A percentile compares a stretch with the other conserved stretches of the same genome.
Evolutionary conservation across 2,888 invertebrate genomes (phyloP).

Genomic region (Trypoxylon attenuatum): DNA sequence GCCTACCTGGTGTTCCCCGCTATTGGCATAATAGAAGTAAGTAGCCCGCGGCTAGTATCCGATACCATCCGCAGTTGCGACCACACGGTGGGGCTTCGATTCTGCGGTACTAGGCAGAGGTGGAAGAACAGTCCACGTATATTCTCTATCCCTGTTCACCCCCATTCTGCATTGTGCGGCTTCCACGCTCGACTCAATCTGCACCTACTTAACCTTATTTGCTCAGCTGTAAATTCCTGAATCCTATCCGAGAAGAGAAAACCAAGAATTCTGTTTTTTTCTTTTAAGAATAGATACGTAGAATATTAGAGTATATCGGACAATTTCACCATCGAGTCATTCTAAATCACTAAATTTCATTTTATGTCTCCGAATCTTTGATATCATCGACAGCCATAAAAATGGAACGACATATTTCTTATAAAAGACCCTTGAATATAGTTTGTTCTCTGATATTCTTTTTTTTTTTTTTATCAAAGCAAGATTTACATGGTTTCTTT

Average conservation of each 20-base stretch:
- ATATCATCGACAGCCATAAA: constrained; percentile 66
- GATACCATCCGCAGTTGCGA: constrained; percentile 61
- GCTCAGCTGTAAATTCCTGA: constrained; percentile 45
- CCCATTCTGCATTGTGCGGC: constrained; percentile 57
- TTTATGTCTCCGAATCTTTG: constrained; percentile 61
- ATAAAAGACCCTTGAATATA: constrained; percentile 15
- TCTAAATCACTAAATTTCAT: constrained; percentile 56
- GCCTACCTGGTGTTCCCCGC: constrained; percentile 42
- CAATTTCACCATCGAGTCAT: constrained; percentile 19
- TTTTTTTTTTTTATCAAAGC: constrained; percentile 26
- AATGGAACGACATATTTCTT: constrained; percentile 46
- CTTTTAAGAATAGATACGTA: too few species aligned
- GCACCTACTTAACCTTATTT: constrained; percentile 70
- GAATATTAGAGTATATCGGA: constrained; percentile 41
- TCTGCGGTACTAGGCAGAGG: constrained; percentile 38
- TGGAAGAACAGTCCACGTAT: constrained; percentile 18
- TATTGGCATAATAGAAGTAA: constrained; percentile 59
- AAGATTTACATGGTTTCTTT: not conserved
- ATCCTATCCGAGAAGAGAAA: constrained; percentile 15
- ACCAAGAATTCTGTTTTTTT: not conserved
- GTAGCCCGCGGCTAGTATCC: constrained; percentile 35
- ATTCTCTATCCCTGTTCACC: constrained; percentile 5
- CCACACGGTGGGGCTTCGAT: constrained; percentile 66
- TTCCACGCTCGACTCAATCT: constrained; percentile 69
- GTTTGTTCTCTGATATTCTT: constrained; percentile 34